These are phyloP conservation scores for Nanorana parkeri DNA, from an alignment of 2,113 vertebrate genomes.

Conservation along the genomic window DNA sequence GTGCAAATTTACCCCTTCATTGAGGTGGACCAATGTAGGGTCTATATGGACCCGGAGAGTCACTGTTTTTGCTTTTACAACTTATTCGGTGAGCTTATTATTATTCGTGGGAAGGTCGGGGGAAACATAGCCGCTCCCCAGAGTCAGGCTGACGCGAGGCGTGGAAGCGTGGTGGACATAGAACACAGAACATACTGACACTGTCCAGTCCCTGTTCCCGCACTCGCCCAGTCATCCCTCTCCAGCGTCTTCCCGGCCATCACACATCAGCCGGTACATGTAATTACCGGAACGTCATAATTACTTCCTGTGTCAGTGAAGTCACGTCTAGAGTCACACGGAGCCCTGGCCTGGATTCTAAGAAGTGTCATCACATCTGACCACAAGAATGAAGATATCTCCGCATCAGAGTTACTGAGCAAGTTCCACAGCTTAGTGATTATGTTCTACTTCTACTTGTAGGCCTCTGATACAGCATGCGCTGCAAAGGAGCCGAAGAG, in stretches of 20 bases:
- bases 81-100: no score
- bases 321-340: constrained; percentile 38
- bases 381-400: no score
- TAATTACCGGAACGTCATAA: constrained; percentile 42
- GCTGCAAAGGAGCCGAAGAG: no score
- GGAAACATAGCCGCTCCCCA: background rate
- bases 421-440: no score
- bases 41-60: no score
- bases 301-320: constrained; percentile 38
- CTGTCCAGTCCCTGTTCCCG: background rate
- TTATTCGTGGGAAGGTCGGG: no score
- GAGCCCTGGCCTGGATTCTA: background rate
- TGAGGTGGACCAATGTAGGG: no score
- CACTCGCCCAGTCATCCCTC: background rate
- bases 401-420: no score
- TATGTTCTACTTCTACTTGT: no score
- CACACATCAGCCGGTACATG: constrained; percentile 19
- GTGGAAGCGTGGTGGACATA: constrained; percentile 11
- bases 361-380: background rate
- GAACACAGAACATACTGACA: background rate
- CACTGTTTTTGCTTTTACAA: no score
- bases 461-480: no score
- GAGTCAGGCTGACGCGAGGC: background rate
- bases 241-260: constrained; percentile 16
- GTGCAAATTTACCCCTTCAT: no score